phyloP scores from a whole-genome alignment of 1,140 invertebrate species.

The Lerema accius region DNA sequence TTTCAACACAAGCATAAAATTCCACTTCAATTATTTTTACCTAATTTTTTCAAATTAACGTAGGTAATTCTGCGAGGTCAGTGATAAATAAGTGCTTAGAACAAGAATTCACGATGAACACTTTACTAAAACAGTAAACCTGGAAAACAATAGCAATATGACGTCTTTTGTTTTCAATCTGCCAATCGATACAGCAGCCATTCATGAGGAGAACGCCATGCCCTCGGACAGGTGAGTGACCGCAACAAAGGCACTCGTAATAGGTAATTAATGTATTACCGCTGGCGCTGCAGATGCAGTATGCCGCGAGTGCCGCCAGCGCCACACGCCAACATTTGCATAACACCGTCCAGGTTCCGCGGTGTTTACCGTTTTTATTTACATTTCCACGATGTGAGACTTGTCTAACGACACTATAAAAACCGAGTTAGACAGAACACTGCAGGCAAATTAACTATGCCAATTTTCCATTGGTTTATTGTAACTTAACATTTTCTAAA shows the following conservation, averaged over 20 bases:
- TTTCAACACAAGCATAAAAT: no score
- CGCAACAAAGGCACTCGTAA: conserved; percentile 8
- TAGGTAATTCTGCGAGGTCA: no score
- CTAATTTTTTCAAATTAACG: no score
- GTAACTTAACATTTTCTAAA: no score
- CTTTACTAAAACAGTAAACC: no score
- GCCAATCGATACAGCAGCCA: no score
- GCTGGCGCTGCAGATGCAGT: conserved; percentile 26
- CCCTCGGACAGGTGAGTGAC: conserved; percentile 23
- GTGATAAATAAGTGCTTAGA: no score
- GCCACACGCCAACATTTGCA: conserved; percentile 20
- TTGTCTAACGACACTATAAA: background rate
- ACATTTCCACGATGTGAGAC: conserved; percentile 8
- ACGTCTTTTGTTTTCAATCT: no score
- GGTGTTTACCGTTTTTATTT: conserved; percentile 28
- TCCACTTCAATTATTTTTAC: no score
- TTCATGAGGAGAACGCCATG: conserved; percentile 2
- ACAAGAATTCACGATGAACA: no score
- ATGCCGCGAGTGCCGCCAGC: background rate
- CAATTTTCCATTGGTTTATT: no score
- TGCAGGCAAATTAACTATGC: background rate
- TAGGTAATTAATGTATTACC: conserved; percentile 25
- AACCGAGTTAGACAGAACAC: background rate
- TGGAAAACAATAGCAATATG: no score
- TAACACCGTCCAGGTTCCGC: conserved; percentile 9